These are phyloP conservation scores for Porphyrio hochstetteri DNA, from an alignment of 2,113 vertebrate genomes.

Conservation along the genomic window DNA sequence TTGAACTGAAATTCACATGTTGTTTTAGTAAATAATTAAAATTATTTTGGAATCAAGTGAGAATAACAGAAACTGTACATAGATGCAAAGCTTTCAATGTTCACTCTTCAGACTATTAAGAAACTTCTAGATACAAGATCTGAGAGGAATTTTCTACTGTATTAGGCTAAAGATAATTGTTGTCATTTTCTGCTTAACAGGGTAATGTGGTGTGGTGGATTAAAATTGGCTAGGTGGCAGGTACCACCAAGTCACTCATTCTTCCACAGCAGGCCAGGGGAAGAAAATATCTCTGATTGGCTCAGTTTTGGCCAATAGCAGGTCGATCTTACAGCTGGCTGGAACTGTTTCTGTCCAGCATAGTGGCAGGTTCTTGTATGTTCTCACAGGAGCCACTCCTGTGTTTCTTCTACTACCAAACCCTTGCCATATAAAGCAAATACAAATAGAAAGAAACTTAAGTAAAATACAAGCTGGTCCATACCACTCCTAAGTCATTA, in stretches of 20 bases:
- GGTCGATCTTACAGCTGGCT: not conserved
- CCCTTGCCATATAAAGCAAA: fast-evolving
- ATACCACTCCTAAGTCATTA: not conserved
- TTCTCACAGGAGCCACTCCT: not conserved
- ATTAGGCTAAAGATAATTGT: not conserved
- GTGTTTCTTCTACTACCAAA: not conserved
- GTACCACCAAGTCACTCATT: not conserved
- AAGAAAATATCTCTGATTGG: not conserved
- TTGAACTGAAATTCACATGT: not conserved
- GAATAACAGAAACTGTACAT: not conserved
- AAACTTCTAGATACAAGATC: not conserved
- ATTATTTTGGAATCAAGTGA: not conserved
- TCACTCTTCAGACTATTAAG: not conserved
- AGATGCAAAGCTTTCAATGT: not conserved
- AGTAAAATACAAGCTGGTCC: not conserved
- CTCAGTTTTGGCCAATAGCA: not conserved
- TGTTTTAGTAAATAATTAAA: not conserved
- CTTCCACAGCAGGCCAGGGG: not conserved
- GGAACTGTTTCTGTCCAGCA: not conserved
- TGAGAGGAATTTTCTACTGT: not conserved
- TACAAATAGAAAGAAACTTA: not conserved
- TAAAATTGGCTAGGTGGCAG: not conserved
- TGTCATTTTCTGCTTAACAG: not conserved
- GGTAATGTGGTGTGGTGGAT: not conserved
- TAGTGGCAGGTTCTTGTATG: not conserved